Base-by-base conservation (phyloP, 2,888 invertebrate genomes). In the Nomada lathburiana region DNA sequence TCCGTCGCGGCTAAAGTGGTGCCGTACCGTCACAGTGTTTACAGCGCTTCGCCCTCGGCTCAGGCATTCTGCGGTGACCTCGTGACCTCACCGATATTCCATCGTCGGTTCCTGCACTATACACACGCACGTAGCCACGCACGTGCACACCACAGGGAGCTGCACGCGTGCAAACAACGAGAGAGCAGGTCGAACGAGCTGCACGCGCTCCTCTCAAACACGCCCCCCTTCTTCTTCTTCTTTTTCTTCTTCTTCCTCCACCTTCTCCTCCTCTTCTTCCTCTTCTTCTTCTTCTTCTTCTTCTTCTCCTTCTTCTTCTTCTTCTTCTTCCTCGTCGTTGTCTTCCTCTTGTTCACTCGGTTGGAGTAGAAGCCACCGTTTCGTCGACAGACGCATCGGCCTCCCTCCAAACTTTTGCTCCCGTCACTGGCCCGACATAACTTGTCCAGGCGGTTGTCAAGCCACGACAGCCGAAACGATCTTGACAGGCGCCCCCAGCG, bases 11-110 rank as follows among this genome's bases (percentile, higher is more conserved):
- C 67, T 65, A 81, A 57, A 79, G 63, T 83, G 83, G 80, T 89
- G 87, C 83, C 93, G 92, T 96, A 97, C 97, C 97, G 97, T 97
- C 97, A 97, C 97, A 97, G 95, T 97, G 97, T 96, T 97, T 97
- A 97, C 97, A 97, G 96, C 97, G 97, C 95, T 97, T 97, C 95
- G 97, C 97, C 96, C 97, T 96, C 95, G 97, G 97, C 95, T 96
- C 96, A 95, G 95, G 96, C 94, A 94, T 94, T 94, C 93, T 93
- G 94, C 89, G 94, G 91, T 92, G 92, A 93, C 93, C 94, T 93
- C 92, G 92, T 92, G 90, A 92, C 90, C 91, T 94, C 93, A 94
- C 92, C 93, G 93, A 91, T 93, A 92, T 93, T 92, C 93, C 93
- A 93, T 94, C 93, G 92, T 92, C 88, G 90, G 80, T 90, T 87